Evolutionary conservation across 1,140 invertebrate species (phyloP), one percentile per base, ranked within the genome.

Genomic region (Ceratosolen fusciceps): DNA sequence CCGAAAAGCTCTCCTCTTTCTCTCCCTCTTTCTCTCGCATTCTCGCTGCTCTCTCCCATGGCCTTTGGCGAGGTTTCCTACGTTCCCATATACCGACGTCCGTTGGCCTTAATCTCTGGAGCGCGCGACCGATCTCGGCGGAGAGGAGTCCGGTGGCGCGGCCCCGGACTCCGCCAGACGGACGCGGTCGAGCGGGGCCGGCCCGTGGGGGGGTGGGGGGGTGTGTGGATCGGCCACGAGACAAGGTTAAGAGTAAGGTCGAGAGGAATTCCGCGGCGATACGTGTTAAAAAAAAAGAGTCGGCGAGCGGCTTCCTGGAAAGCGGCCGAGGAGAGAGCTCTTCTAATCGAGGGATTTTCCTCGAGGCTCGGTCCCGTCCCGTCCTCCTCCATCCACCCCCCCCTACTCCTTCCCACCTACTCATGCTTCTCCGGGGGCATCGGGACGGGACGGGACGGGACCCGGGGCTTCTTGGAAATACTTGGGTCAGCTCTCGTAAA

Each of bases 1-100:
- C 82, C 82, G 81, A 80, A 81, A 83, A 85, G 82, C 82, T 83
- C 84, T 14, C 1, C n/a, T 58, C 72, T 47, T 56, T 16, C 58
- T 9, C 73, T 16, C 68, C 10, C 26, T 62, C 58, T 34, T 16
- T 2, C 60, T 5, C 60, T 65, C 31, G 12, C 60, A 16, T 26
- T 8, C 31, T 37, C 60, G 31, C 26, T 62, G n/a, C n/a, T 7
- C 29, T 62, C 58, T 16, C 29, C 12, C 58, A 34, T 31, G 29
- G 58, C 21, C 58, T 58, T 26, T 12, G n/a, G 29, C 39, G 26
- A 7, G 24, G 58, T n/a, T 67, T 29, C n/a, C n/a, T n/a, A n/a
- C n/a, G 19, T 43, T 43, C 65, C 16, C 65, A 39, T 43, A 21
- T 43, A 39, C 39, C 43, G 34, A 56, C 21, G 29, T 47, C 39